phyloP scores from a whole-genome alignment of 2,113 vertebrate genomes.

The Tachysurus vachellii region DNA sequence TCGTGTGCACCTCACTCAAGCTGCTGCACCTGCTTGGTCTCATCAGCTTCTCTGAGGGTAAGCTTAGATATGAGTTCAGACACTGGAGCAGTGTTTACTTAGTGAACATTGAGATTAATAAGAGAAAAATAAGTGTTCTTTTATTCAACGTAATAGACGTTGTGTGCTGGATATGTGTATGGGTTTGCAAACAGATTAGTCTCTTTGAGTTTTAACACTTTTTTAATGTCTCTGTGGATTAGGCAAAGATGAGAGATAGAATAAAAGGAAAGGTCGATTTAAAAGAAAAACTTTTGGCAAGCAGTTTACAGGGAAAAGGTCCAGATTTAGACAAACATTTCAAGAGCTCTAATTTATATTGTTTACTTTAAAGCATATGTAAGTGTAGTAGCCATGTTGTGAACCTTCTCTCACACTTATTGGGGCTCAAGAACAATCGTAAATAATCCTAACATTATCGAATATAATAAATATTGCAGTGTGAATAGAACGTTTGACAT shows the following conservation, averaged over 20 bases:
- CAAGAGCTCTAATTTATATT: not conserved
- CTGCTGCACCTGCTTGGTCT: conserved; percentile 97
- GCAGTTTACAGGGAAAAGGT: not conserved
- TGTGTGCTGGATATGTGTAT: not conserved
- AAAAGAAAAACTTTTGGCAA: not conserved
- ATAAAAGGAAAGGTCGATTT: not conserved
- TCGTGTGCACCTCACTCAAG: conserved; percentile 95
- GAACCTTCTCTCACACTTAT: conserved; percentile 2
- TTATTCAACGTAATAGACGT: not conserved
- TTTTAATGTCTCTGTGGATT: not conserved
- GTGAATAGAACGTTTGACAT: not conserved
- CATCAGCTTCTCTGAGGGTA: conserved; percentile 99
- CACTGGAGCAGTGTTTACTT: no score
- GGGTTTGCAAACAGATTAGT: not conserved
- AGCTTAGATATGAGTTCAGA: conserved; percentile 56
- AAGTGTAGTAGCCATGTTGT: not conserved
- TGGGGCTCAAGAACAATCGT: conserved; percentile 5
- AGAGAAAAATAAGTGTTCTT: not conserved
- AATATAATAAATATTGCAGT: not conserved
- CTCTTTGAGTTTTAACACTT: no score
- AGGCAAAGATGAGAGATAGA: not conserved
- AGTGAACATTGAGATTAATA: no score
- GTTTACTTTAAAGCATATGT: not conserved
- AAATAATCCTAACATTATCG: conserved; percentile 15
- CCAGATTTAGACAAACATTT: not conserved